Evolutionary conservation across 2,797 vertebrate species (phyloP).

Genomic region (Myotis planiceps): DNA sequence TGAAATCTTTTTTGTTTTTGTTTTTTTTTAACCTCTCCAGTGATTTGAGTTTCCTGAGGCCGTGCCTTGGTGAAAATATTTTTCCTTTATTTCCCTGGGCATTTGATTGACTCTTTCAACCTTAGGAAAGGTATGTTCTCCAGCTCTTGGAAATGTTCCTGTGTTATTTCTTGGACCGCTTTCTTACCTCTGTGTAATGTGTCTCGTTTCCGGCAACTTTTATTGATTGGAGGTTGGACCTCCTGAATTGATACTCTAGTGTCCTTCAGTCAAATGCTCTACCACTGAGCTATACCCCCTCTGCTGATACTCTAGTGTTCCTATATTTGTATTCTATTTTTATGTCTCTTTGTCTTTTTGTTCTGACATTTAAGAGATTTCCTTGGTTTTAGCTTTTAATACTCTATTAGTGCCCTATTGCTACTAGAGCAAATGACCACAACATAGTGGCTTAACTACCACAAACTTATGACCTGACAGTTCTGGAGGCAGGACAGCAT

Average conservation of each 20-base stretch:
- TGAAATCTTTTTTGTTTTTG: too few relatives aligned
- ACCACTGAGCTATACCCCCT: too few relatives aligned
- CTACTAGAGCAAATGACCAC: background rate
- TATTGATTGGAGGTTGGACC: background rate
- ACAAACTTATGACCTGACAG: background rate
- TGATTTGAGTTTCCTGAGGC: background rate
- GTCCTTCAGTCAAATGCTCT: too few relatives aligned
- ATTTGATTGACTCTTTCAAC: background rate
- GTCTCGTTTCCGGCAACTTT: background rate
- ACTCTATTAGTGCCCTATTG: background rate
- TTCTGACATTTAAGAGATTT: background rate
- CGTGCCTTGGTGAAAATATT: background rate
- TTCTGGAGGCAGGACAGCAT: background rate
- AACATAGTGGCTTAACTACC: background rate
- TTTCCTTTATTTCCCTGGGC: background rate
- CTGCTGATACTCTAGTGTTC: background rate
- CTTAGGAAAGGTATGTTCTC: background rate
- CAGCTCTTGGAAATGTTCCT: background rate
- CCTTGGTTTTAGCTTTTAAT: slow-evolving; percentile 7
- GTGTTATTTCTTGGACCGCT: background rate
- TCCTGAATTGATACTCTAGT: background rate
- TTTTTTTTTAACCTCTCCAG: background rate
- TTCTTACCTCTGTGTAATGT: background rate
- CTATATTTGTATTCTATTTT: background rate
- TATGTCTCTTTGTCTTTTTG: background rate